Conservation (phyloP, 2,113 vertebrate species). For the Rhagologus leucostigma region DNA sequence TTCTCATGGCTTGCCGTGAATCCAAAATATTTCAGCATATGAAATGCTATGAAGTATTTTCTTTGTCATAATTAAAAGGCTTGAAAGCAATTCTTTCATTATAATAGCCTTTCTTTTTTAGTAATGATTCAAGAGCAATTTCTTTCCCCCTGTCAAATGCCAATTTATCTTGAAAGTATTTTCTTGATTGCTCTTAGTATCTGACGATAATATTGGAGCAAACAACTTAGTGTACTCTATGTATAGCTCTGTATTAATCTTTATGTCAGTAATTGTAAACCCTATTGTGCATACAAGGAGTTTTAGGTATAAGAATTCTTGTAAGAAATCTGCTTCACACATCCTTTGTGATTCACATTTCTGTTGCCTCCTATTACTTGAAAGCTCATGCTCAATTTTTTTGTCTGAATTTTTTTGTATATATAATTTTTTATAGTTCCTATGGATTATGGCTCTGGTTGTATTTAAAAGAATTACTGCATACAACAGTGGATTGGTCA, state of each 20-base stretch:
- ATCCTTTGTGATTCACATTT: background rate
- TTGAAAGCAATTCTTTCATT: constrained; percentile 11
- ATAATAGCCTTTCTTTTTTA: background rate
- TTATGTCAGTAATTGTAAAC: background rate
- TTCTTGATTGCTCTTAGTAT: background rate
- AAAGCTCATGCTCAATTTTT: background rate
- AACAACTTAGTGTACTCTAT: background rate
- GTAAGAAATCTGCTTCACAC: background rate
- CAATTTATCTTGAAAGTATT: background rate
- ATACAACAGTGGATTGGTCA: background rate
- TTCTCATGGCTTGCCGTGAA: background rate
- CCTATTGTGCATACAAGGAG: background rate
- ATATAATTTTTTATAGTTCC: background rate
- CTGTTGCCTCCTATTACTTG: background rate
- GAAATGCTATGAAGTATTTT: background rate
- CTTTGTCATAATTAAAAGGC: background rate
- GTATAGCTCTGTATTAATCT: background rate
- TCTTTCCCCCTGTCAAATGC: background rate
- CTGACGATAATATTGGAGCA: background rate
- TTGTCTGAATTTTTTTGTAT: background rate
- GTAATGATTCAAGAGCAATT: background rate
- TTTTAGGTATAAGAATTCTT: background rate
- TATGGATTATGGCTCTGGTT: background rate
- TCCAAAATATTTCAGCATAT: background rate
- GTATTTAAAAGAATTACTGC: background rate